Percentiles rank a stretch among this genome's conserved stretches.
phyloP scores from a whole-genome alignment of 2,113 vertebrate species.

The Hemibagrus wyckioides region DNA sequence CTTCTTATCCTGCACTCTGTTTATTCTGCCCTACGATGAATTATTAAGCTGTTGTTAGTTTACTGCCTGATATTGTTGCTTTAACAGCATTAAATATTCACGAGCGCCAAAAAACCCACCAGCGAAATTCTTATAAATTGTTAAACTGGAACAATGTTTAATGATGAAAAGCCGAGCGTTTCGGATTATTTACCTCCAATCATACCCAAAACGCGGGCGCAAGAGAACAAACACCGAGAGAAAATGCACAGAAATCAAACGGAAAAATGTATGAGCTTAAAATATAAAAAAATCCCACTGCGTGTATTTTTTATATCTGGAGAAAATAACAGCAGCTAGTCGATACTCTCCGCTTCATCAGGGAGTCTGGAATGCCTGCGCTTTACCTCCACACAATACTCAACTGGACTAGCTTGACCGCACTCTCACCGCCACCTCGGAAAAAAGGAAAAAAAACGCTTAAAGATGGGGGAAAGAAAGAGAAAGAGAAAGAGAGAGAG shows the following conservation, averaged over 20 bases:
- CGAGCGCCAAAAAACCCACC: conserved; percentile 73
- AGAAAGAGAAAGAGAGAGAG: conserved; percentile 12
- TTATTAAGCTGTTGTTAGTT: conserved; percentile 81
- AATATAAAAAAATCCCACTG: conserved; percentile 74
- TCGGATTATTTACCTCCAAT: conserved; percentile 76
- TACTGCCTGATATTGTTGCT: conserved; percentile 77
- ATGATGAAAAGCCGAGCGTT: conserved; percentile 77
- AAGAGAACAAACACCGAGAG: conserved; percentile 57
- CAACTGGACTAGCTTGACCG: not conserved
- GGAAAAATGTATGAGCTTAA: conserved; percentile 78
- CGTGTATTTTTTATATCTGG: conserved; percentile 79
- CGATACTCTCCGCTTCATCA: not conserved
- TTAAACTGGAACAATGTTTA: conserved; percentile 80
- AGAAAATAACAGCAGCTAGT: conserved; percentile 62
- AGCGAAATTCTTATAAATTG: conserved; percentile 78
- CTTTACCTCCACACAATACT: conserved; percentile 59
- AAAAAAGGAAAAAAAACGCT: no score
- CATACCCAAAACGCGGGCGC: conserved; percentile 61
- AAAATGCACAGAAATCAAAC: conserved; percentile 74
- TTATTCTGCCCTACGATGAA: conserved; percentile 80
- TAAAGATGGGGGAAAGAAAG: conserved; percentile 55
- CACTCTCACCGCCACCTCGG: not conserved
- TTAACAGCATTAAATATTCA: conserved; percentile 80
- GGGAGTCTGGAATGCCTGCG: conserved; percentile 55
- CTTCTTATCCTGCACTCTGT: conserved; percentile 69